A percentile compares a stretch with the other conserved stretches of the same genome.
phyloP scores from a whole-genome alignment of 2,888 invertebrate genomes.

The Empis stercorea region DNA sequence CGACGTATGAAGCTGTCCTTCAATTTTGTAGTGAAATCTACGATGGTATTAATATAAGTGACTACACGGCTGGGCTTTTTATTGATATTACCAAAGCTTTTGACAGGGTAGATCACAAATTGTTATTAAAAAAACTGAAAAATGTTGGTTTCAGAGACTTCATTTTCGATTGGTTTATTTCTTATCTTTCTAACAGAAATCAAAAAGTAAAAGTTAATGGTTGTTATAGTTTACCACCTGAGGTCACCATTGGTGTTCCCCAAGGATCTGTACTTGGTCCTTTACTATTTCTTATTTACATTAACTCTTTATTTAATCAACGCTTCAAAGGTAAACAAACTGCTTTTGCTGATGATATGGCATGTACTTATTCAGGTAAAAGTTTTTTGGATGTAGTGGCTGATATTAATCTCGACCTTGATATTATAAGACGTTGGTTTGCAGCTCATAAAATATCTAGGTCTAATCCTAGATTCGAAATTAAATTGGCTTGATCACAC shows the following conservation, averaged over 20 bases:
- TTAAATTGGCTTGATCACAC: too few relatives aligned
- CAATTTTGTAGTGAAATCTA: conserved; percentile 1
- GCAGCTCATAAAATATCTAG: conserved; percentile 1
- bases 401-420: conserved; percentile 1
- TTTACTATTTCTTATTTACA: conserved; percentile 3
- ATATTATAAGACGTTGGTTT: conserved; percentile 4
- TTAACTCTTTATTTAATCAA: too few relatives aligned
- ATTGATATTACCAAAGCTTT: conserved; percentile 4
- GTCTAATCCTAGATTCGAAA: background rate
- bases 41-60: background rate
- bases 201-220: background rate
- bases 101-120: conserved; percentile 1
- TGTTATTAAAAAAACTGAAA: background rate
- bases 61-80: background rate
- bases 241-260: background rate
- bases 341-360: conserved; percentile 3
- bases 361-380: background rate
- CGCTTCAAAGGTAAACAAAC: background rate
- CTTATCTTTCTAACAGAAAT: background rate
- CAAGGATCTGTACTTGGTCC: conserved; percentile 3
- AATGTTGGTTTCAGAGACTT: conserved; percentile 1
- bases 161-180: background rate
- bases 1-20: conserved; percentile 4
- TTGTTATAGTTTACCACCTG: background rate
- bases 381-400: background rate